Evolutionary conservation across 35 echinoderm and acorn worm genomes (phyloP).

Genomic region (Chiridota heheva): DNA sequence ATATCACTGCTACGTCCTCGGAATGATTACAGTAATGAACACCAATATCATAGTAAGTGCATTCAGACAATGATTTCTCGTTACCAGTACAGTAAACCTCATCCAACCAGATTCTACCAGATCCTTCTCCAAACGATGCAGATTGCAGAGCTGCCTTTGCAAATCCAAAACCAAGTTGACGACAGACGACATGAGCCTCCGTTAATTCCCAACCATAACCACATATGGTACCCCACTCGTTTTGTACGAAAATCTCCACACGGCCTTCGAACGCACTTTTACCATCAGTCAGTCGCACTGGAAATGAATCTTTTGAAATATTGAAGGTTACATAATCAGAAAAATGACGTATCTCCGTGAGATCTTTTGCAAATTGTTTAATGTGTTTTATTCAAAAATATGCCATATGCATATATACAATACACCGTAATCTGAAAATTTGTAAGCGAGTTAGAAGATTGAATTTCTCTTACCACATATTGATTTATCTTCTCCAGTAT

Average conservation of each 20-base stretch:
- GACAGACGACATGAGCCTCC: slow-evolving; percentile 8
- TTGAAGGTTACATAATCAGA: neutral
- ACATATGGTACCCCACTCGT: slow-evolving; percentile 29
- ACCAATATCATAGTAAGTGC: neutral
- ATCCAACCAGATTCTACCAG: slow-evolving; percentile 7
- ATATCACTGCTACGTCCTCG: neutral
- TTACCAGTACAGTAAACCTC: slow-evolving; percentile 4
- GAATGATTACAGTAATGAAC: neutral
- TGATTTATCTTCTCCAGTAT: too few species aligned
- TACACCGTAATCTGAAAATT: too few species aligned
- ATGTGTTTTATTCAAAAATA: too few species aligned
- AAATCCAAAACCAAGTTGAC: slow-evolving; percentile 2
- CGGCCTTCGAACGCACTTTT: neutral
- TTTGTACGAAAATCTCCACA: slow-evolving; percentile 10
- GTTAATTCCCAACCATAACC: neutral
- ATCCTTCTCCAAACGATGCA: slow-evolving; percentile 2
- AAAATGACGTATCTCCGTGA: too few species aligned
- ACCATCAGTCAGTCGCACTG: slow-evolving; percentile 1
- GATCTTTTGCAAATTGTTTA: too few species aligned
- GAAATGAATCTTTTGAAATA: neutral
- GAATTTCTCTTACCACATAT: too few species aligned
- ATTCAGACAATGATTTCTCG: neutral
- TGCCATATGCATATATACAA: too few species aligned
- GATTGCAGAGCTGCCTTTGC: neutral
- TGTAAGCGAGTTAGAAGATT: too few species aligned